phyloP scores from a whole-genome alignment of 2,888 invertebrate species.

The Heliconius ismenius region DNA sequence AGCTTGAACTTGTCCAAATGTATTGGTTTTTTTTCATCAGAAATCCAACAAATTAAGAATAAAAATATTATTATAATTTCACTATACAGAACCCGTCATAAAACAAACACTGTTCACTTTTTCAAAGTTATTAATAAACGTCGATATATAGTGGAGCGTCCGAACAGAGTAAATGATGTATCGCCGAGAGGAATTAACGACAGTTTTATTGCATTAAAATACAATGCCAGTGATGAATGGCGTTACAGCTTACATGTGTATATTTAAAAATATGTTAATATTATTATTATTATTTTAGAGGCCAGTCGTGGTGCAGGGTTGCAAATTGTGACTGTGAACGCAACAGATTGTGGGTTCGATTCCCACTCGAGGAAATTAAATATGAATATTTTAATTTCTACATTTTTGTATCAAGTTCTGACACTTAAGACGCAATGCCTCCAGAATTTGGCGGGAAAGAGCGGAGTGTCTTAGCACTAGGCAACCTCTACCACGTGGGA shows the following conservation, averaged over 20 bases:
- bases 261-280: not conserved
- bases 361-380: no score
- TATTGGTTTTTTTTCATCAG: no score
- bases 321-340: no score
- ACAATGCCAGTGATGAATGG: constrained; percentile 40
- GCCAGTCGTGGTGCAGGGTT: no score
- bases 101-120: constrained; percentile 4
- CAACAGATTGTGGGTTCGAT: no score
- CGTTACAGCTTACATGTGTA: constrained; percentile 25
- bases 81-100: not conserved
- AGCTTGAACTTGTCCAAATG: no score
- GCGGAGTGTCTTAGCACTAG: not conserved
- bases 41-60: no score
- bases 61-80: not conserved
- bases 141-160: constrained; percentile 38
- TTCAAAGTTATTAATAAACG: constrained; percentile 43
- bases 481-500: not conserved
- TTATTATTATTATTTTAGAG: no score
- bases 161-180: constrained; percentile 41
- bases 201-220: constrained; percentile 41
- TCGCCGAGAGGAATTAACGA: constrained; percentile 38
- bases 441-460: not conserved
- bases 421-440: not conserved
- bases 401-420: not conserved
- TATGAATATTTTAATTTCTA: no score